phyloP scores from a whole-genome alignment of 2,797 vertebrate species.

The Notolepis coatsorum region DNA sequence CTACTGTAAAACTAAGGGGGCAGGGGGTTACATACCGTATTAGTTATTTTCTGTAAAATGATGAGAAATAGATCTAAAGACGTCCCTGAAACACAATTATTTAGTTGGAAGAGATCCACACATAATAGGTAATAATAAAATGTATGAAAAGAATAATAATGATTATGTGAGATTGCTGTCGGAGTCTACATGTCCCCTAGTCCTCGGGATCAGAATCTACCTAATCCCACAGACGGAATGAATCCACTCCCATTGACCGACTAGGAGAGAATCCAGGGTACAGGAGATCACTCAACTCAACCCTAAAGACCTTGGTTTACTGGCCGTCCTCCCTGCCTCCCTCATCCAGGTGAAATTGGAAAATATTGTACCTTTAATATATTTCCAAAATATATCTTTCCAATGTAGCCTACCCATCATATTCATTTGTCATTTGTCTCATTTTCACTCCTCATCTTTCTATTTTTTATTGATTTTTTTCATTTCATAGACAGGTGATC shows the following conservation, averaged over 20 bases:
- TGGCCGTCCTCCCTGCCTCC: constrained; percentile 10
- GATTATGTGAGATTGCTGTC: constrained; percentile 24
- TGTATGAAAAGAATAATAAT: constrained; percentile 12
- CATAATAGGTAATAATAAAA: no score
- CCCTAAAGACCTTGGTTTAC: constrained; percentile 5
- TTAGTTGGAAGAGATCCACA: neutral
- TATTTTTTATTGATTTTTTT: no score
- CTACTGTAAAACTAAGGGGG: no score
- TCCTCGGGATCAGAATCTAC: constrained; percentile 38
- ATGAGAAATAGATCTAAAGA: no score
- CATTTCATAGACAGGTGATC: neutral
- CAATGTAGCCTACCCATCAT: neutral
- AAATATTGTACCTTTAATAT: no score
- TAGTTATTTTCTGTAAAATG: no score
- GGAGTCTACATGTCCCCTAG: constrained; percentile 42
- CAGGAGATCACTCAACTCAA: constrained; percentile 8
- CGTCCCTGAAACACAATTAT: no score
- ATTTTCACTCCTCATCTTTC: neutral
- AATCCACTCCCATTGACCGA: constrained; percentile 21
- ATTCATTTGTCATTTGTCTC: neutral
- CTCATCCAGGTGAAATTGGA: neutral
- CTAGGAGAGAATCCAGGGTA: constrained; percentile 1
- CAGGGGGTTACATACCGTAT: no score
- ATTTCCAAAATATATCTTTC: no score
- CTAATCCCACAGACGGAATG: constrained; percentile 52